Percentiles rank a stretch among this genome's conserved stretches.
These are phyloP conservation scores for Dysdera silvatica DNA, from an alignment of 1,140 invertebrate genomes.

Conservation along the genomic window DNA sequence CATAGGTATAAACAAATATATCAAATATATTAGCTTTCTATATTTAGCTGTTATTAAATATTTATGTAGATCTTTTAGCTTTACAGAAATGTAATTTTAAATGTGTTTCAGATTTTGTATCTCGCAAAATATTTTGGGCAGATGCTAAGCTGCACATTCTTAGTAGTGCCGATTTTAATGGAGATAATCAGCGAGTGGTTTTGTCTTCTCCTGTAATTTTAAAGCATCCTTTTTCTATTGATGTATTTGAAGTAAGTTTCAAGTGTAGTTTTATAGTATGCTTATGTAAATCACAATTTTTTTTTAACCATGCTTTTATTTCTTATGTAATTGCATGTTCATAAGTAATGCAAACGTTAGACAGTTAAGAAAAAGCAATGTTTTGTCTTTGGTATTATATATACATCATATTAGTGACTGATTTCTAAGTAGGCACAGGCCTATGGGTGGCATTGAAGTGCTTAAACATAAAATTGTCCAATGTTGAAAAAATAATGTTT, in stretches of 20 bases:
- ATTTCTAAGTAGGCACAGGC: no score
- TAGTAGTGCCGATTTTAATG: conserved; percentile 78
- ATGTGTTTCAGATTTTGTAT: conserved; percentile 55
- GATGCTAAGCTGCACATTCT: conserved; percentile 90
- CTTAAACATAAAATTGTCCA: no score
- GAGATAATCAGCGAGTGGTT: conserved; percentile 63
- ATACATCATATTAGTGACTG: no score
- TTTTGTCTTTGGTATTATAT: no score
- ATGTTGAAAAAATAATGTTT: no score
- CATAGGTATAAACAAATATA: conserved; percentile 42
- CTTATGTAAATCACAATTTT: no score
- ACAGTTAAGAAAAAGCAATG: no score
- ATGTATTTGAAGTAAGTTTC: conserved; percentile 61
- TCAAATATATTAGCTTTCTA: not conserved
- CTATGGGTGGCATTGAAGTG: no score
- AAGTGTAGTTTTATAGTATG: not conserved
- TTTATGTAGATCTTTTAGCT: not conserved
- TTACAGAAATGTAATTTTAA: not conserved
- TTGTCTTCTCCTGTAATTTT: conserved; percentile 49
- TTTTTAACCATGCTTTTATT: no score
- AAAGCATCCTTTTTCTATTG: conserved; percentile 85
- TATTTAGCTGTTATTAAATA: not conserved
- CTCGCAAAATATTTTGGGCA: conserved; percentile 81
- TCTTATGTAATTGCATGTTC: no score
- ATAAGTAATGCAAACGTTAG: no score